phyloP scores from a whole-genome alignment of 2,797 vertebrate genomes.

The Xenentodon cancila region DNA sequence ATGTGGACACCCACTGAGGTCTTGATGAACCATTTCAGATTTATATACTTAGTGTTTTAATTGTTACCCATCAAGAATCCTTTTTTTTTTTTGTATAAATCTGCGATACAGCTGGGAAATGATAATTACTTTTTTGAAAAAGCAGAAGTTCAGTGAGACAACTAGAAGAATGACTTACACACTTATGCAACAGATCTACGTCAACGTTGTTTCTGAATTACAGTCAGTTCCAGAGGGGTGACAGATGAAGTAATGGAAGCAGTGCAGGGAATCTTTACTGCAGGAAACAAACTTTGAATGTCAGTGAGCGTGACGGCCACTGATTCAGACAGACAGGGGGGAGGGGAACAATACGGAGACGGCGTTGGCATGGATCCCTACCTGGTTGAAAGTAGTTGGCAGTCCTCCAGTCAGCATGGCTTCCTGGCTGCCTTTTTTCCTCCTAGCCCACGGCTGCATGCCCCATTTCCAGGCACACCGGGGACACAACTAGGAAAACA shows the following conservation, averaged over 20 bases:
- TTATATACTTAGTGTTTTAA: too few relatives aligned
- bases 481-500: constrained; percentile 34
- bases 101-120: too few relatives aligned
- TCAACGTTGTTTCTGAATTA: background rate
- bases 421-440: constrained; percentile 50
- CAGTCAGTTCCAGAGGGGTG: constrained; percentile 9
- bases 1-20: too few relatives aligned
- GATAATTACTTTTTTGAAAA: too few relatives aligned
- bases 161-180: too few relatives aligned
- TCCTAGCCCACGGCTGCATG: constrained; percentile 46
- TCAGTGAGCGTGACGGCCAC: constrained; percentile 70
- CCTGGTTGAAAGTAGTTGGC: constrained; percentile 54
- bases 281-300: constrained; percentile 72
- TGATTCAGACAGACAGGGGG: constrained; percentile 43
- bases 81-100: too few relatives aligned
- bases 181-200: too few relatives aligned
- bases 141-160: too few relatives aligned
- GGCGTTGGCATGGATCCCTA: constrained; percentile 49
- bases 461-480: constrained; percentile 48
- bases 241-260: constrained; percentile 30
- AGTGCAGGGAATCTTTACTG: constrained; percentile 29
- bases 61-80: too few relatives aligned
- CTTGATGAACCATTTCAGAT: too few relatives aligned
- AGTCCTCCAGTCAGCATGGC: constrained; percentile 47
- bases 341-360: constrained; percentile 10